Base-by-base conservation (phyloP, 2,113 vertebrate species). In the Oryzias melastigma region DNA sequence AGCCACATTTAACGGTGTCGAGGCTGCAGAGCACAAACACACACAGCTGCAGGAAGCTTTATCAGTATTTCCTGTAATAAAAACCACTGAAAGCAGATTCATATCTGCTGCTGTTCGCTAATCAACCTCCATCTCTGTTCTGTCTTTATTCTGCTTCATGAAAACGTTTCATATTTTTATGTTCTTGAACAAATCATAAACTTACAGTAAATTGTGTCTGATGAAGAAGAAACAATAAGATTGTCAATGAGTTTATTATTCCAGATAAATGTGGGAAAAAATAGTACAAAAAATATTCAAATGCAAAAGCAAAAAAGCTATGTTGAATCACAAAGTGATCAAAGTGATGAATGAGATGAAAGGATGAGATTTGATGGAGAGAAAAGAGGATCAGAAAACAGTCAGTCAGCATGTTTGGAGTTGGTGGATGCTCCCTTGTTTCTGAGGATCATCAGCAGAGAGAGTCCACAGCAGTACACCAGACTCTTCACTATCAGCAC, bases 1-100 rank as follows among this genome's bases (percentile, higher is more conserved):
- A 64, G 16, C 55, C 62, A 48, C 62, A 65, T 56, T 56, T 50
- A 49, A 65, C 35, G 35, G 49, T 22, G 44, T 6, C 25, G 47
- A 25, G 48, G 60, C 59, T 53, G 49, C 68, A 59, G 58, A 61
- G 25, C 25, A 27, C 4, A 5, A 27, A 27, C 25, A 25, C 56
- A 22, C 56, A 25, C 56, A 35, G 62, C 62, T 55, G 48, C 20
- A 52, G 53, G 17, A 50, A 35, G 48, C 27, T 14, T 50, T 20
- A 14, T 50, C 19, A 14, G 19, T 3, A 8, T 16, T 35, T 16
- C 20, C 16, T 52, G 50, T 27, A 25, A 29, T 27, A 27, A 53
- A 17, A 35, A 8, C 0, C 25, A 44, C 43, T 52, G 59, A 52
- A 0, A 63, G 0, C 52, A 44, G 22, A 19, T 69, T 55, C 46